Evolutionary conservation across 2,797 vertebrate species (phyloP).

Genomic region (Mallotus villosus): DNA sequence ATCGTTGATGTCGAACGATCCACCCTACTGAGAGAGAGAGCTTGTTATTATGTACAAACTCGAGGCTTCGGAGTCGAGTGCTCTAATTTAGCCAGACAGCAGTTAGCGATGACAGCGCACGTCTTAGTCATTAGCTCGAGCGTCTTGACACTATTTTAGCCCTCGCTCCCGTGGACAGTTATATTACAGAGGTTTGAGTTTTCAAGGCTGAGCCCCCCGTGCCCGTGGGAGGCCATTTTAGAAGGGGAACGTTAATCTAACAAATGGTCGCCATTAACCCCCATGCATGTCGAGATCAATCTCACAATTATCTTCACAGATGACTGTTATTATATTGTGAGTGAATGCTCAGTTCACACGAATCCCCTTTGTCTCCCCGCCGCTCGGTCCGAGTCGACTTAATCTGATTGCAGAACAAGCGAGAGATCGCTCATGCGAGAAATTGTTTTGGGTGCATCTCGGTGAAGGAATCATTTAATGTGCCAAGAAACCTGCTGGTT

Average conservation of each 20-base stretch:
- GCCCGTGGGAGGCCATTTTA: constrained; percentile 30
- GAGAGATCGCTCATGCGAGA: constrained; percentile 64
- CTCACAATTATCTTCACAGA: constrained; percentile 56
- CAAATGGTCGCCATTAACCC: constrained; percentile 52
- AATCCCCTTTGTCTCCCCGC: constrained; percentile 27
- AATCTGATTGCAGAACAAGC: constrained; percentile 68
- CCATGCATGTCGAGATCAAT: constrained; percentile 52
- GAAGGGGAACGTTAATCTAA: constrained; percentile 42
- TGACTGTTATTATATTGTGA: constrained; percentile 49
- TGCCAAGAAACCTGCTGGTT: constrained; percentile 49
- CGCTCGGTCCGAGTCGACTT: constrained; percentile 36
- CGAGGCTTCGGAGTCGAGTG: neutral
- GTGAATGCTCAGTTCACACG: constrained; percentile 29
- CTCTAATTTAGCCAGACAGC: neutral
- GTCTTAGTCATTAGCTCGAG: neutral
- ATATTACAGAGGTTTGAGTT: constrained; percentile 18
- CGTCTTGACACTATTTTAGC: neutral
- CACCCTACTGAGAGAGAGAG: too few relatives aligned
- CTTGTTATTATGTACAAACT: neutral
- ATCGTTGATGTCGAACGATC: too few relatives aligned
- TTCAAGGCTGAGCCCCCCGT: constrained; percentile 21
- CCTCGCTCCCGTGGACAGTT: neutral
- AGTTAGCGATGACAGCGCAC: neutral
- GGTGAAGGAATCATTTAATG: constrained; percentile 64
- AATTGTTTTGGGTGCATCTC: constrained; percentile 72